phyloP scores from a whole-genome alignment of 2,797 vertebrate genomes.

The Lacerta agilis region DNA sequence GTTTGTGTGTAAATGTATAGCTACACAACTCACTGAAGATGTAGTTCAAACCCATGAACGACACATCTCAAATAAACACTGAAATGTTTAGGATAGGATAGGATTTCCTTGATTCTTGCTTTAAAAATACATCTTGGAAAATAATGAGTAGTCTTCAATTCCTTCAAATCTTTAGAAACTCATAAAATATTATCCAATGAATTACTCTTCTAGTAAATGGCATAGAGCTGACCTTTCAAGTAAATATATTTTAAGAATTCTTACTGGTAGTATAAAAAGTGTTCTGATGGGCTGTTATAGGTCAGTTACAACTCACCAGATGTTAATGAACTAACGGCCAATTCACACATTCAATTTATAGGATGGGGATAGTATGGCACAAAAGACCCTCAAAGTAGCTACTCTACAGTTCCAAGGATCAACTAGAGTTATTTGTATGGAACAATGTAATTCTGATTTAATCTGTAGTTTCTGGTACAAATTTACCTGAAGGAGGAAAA shows the following conservation, averaged over 20 bases:
- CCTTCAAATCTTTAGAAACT: background rate
- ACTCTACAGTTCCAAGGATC: background rate
- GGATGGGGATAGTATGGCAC: background rate
- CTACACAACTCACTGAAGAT: background rate
- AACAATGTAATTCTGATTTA: background rate
- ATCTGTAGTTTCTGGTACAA: background rate
- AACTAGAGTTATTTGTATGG: background rate
- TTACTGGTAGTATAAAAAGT: background rate
- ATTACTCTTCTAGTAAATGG: background rate
- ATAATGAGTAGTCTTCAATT: background rate
- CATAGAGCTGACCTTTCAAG: background rate
- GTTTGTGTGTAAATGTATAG: background rate
- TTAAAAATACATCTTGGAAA: background rate
- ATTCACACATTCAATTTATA: background rate
- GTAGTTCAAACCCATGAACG: background rate
- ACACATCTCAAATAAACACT: background rate
- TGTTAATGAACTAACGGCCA: background rate
- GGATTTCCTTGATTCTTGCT: background rate
- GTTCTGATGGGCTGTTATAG: background rate
- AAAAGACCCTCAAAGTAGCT: background rate
- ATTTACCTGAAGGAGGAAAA: background rate
- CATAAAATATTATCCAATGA: background rate
- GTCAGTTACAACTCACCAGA: background rate
- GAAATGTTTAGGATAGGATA: background rate
- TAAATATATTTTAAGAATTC: background rate